Conservation (phyloP, 2,113 vertebrate species). For the Desmodus rotundus region DNA sequence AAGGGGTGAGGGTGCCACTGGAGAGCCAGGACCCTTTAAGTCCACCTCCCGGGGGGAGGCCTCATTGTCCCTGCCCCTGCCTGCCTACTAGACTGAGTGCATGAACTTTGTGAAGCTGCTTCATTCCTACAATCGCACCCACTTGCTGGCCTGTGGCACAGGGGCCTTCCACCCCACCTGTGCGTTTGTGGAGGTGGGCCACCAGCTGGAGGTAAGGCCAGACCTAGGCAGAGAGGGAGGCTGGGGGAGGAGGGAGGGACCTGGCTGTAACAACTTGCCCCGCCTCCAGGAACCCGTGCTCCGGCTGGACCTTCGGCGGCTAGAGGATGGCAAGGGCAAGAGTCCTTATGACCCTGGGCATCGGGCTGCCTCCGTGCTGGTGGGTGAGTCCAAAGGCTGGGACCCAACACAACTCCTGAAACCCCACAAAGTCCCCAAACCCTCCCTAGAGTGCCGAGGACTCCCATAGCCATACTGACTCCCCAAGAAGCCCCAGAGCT, state of each 20-base stretch:
- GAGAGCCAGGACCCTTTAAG: background rate
- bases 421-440: background rate
- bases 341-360: constrained; percentile 95
- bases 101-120: constrained; percentile 97
- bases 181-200: constrained; percentile 90
- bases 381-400: constrained; percentile 84
- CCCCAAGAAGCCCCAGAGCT: background rate
- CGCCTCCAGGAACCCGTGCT: constrained; percentile 89
- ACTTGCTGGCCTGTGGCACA: constrained; percentile 93
- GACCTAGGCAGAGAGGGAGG: background rate
- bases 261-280: background rate
- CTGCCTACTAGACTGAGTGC: constrained; percentile 88
- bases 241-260: background rate
- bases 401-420: background rate
- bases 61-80: background rate
- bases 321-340: constrained; percentile 95
- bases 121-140: constrained; percentile 93
- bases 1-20: background rate
- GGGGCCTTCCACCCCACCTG: constrained; percentile 97
- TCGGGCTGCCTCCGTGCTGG: constrained; percentile 88
- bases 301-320: constrained; percentile 80
- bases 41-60: background rate
- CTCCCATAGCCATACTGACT: background rate
- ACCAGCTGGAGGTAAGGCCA: constrained; percentile 88
- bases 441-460: background rate